phyloP scores from a whole-genome alignment of 2,113 vertebrate genomes.

The Lampris megalopsis region DNA sequence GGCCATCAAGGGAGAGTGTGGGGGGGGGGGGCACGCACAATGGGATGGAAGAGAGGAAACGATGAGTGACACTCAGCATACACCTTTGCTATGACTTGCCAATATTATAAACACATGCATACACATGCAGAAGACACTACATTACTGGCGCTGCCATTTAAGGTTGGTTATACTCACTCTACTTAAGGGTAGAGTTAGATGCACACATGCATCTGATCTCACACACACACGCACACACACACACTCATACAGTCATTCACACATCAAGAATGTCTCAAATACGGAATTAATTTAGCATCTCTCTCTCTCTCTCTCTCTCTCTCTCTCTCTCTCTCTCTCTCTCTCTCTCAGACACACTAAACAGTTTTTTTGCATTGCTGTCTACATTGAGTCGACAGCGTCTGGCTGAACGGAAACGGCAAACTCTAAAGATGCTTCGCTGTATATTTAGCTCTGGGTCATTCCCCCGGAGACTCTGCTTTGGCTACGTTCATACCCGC shows the following conservation, averaged over 20 bases:
- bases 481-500: conserved; percentile 51
- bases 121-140: background rate
- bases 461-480: conserved; percentile 65
- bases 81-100: conserved; percentile 45
- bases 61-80: conserved; percentile 31
- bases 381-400: conserved; percentile 36
- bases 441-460: conserved; percentile 77
- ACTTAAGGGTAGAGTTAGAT: background rate
- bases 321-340: conserved; percentile 17
- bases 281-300: background rate
- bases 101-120: background rate
- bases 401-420: conserved; percentile 47
- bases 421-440: conserved; percentile 58
- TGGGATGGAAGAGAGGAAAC: background rate
- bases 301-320: conserved; percentile 15
- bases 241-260: conserved; percentile 2
- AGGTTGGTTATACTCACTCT: background rate
- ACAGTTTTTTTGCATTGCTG: conserved; percentile 38
- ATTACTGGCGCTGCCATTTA: conserved; percentile 14
- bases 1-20: background rate
- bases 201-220: conserved; percentile 7
- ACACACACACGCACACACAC: background rate
- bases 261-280: background rate
- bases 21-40: background rate
- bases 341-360: conserved; percentile 36